Evolutionary conservation across 2,888 invertebrate genomes (phyloP).

Genomic region (Bellardia pandia): DNA sequence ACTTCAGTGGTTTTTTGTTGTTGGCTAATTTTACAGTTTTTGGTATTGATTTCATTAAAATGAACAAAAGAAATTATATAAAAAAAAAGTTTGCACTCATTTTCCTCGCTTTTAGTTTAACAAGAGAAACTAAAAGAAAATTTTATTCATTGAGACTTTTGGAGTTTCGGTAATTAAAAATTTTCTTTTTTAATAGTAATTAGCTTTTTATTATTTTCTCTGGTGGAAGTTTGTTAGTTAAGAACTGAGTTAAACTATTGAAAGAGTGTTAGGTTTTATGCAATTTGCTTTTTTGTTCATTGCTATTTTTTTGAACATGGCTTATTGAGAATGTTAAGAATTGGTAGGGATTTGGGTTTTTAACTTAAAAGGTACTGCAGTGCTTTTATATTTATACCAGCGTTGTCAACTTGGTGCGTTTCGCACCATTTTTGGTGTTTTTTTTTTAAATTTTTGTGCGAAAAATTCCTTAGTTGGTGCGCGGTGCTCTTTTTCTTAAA

Average conservation of each 20-base stretch:
- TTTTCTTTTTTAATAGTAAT: constrained; percentile 49
- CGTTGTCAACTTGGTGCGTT: too few relatives aligned
- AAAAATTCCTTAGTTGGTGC: too few relatives aligned
- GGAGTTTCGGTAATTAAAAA: constrained; percentile 61
- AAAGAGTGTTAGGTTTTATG: background rate
- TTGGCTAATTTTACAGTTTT: constrained; percentile 25
- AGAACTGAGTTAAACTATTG: constrained; percentile 4
- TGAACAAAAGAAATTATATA: constrained; percentile 31
- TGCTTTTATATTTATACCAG: too few relatives aligned
- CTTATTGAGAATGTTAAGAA: too few relatives aligned
- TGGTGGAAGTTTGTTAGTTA: constrained; percentile 4
- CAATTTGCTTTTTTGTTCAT: background rate
- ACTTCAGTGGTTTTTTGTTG: background rate
- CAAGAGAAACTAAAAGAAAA: constrained; percentile 20
- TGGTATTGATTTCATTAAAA: constrained; percentile 55
- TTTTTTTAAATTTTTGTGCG: too few relatives aligned
- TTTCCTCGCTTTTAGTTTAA: constrained; percentile 5
- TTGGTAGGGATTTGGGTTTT: too few relatives aligned
- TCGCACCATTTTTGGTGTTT: too few relatives aligned
- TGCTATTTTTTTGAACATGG: too few relatives aligned
- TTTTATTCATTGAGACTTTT: constrained; percentile 47
- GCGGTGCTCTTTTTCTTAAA: too few relatives aligned
- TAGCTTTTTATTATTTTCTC: constrained; percentile 40
- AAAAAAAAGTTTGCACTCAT: background rate
- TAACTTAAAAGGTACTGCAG: too few relatives aligned